Percentiles rank a stretch among this genome's conserved stretches.
Conservation (phyloP, 2,113 vertebrate species). For the Choloepus hoffmanni region DNA sequence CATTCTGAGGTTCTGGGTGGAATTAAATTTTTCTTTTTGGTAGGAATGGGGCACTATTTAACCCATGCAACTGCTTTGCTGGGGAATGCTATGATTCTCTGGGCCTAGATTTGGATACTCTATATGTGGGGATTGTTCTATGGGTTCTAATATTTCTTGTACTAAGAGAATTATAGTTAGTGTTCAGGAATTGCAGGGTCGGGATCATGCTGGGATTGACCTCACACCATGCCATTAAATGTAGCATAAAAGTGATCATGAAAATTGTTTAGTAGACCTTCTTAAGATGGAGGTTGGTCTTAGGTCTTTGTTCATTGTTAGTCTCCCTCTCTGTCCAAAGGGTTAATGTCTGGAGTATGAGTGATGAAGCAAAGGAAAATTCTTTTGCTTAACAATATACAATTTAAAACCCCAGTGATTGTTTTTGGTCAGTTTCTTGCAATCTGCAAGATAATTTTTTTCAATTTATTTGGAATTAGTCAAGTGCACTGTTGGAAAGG, state of each 20-base stretch:
- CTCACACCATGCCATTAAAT: background rate
- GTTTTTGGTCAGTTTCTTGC: constrained; percentile 90
- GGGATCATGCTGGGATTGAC: background rate
- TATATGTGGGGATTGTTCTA: background rate
- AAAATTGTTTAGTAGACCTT: background rate
- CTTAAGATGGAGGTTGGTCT: background rate
- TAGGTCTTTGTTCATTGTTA: background rate
- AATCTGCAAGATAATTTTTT: constrained; percentile 90
- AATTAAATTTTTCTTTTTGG: too few species aligned
- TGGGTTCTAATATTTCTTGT: background rate
- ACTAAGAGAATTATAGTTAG: background rate
- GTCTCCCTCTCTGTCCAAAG: constrained; percentile 65
- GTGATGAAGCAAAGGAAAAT: constrained; percentile 77
- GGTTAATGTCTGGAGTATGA: constrained; percentile 74
- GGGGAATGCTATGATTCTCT: background rate
- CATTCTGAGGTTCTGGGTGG: too few species aligned
- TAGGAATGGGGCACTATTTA: too few species aligned
- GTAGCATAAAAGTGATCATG: background rate
- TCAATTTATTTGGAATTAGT: constrained; percentile 92
- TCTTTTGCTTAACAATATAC: constrained; percentile 82
- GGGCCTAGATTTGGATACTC: background rate
- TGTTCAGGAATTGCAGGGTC: background rate
- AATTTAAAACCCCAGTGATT: constrained; percentile 85
- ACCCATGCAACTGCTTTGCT: background rate
- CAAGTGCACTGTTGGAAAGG: constrained; percentile 89